Percentiles rank a stretch among this genome's conserved stretches.
Evolutionary conservation across 1,140 invertebrate genomes (phyloP).

Genomic region (Hypsibius dujardini): DNA sequence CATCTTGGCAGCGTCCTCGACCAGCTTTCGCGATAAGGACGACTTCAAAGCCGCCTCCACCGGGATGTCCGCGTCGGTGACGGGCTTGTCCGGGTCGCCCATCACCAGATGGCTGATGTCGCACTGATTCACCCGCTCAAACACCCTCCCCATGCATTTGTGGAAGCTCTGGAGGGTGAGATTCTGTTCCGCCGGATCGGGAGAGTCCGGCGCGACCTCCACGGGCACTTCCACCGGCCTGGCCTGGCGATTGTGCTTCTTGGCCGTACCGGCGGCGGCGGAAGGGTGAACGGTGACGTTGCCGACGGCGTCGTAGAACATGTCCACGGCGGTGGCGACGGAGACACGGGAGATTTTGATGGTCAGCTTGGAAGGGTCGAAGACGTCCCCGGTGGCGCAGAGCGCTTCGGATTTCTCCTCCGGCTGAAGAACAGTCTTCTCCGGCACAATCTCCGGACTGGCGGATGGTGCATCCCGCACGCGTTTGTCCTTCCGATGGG

Average conservation of each 20-base stretch:
- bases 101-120: background rate
- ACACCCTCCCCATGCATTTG: background rate
- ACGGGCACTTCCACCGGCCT: background rate
- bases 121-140: background rate
- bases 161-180: background rate
- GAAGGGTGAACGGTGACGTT: background rate
- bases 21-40: background rate
- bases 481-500: too few species aligned
- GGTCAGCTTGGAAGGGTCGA: constrained; percentile 8
- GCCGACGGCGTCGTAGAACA: background rate
- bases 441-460: too few species aligned
- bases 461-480: too few species aligned
- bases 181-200: background rate
- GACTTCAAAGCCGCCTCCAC: background rate
- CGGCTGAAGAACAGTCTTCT: too few species aligned
- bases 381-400: background rate
- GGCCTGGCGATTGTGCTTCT: too few species aligned
- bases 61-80: constrained; percentile 6
- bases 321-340: background rate
- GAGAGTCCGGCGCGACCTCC: background rate
- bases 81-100: background rate
- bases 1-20: background rate
- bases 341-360: background rate
- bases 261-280: too few species aligned
- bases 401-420: too few species aligned